These are phyloP conservation scores for Lineus longissimus DNA, from an alignment of 1,140 invertebrate species.

Conservation along the genomic window DNA sequence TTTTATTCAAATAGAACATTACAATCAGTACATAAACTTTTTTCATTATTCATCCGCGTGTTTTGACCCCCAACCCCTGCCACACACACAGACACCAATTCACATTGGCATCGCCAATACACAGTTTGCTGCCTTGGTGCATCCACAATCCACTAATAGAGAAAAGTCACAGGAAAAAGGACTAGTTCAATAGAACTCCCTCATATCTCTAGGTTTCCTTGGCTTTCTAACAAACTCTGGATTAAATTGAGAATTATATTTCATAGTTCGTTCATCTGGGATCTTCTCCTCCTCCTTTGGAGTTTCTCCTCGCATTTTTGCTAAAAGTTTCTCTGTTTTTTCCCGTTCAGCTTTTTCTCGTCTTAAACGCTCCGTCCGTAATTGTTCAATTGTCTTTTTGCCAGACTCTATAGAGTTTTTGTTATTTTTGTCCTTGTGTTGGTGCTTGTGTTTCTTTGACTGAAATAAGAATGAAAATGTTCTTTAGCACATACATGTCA, in stretches of 20 bases:
- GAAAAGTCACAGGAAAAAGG: too few relatives aligned
- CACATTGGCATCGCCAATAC: too few relatives aligned
- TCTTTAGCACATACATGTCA: background rate
- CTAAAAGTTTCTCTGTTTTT: slow-evolving; percentile 68
- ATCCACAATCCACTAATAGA: too few relatives aligned
- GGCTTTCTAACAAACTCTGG: slow-evolving; percentile 56
- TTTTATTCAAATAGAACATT: too few relatives aligned
- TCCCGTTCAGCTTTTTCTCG: slow-evolving; percentile 74
- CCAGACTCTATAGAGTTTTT: slow-evolving; percentile 14
- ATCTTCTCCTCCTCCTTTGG: slow-evolving; percentile 21
- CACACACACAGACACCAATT: too few relatives aligned
- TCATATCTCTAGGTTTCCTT: slow-evolving; percentile 2
- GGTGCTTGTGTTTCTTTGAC: slow-evolving; percentile 30
- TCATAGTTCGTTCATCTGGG: slow-evolving; percentile 59
- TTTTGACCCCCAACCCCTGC: too few relatives aligned
- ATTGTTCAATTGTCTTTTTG: slow-evolving; percentile 62
- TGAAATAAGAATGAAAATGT: slow-evolving; percentile 2
- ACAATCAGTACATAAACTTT: too few relatives aligned
- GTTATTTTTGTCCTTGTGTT: slow-evolving; percentile 40
- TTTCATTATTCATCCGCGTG: too few relatives aligned
- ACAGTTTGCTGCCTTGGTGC: too few relatives aligned
- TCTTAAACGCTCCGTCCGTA: slow-evolving; percentile 74
- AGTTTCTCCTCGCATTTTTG: slow-evolving; percentile 60
- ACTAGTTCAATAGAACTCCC: too few relatives aligned
- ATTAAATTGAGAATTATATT: slow-evolving; percentile 92